Conservation (phyloP, 2,797 vertebrate genomes). For the Lepus oiostolus region DNA sequence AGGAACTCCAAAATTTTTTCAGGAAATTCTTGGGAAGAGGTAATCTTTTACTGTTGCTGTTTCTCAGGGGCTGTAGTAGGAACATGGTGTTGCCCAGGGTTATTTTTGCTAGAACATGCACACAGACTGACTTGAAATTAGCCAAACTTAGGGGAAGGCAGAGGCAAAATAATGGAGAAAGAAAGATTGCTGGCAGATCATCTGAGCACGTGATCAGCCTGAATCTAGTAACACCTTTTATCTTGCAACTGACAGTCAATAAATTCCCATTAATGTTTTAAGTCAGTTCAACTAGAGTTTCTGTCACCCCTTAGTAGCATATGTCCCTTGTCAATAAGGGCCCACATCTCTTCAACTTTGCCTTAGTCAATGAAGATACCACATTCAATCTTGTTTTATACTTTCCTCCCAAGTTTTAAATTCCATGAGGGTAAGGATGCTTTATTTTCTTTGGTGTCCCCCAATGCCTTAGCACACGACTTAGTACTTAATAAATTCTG, state of each 20-base stretch:
- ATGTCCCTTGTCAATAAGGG: not conserved
- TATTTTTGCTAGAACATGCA: not conserved
- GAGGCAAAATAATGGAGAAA: not conserved
- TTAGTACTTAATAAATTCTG: conserved; percentile 73
- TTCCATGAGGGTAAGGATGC: not conserved
- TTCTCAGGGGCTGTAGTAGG: not conserved
- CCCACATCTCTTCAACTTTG: not conserved
- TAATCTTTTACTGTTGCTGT: not conserved
- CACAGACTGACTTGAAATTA: not conserved
- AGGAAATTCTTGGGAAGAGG: not conserved
- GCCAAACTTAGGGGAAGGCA: not conserved
- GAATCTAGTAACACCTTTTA: not conserved
- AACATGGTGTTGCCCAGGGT: not conserved
- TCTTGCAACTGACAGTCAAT: not conserved
- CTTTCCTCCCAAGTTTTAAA: conserved; percentile 45
- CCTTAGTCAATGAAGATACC: not conserved
- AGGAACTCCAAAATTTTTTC: not conserved
- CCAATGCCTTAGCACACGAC: conserved; percentile 28
- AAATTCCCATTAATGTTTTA: not conserved
- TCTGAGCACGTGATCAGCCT: not conserved
- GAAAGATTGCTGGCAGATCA: not conserved
- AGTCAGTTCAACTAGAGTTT: not conserved
- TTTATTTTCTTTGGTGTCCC: conserved; percentile 29
- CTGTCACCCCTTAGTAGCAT: not conserved
- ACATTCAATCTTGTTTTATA: conserved; percentile 36